Percentiles rank a stretch among this genome's conserved stretches.
Evolutionary conservation across 1,140 invertebrate genomes (phyloP).

Genomic region (Sycophila sp.): DNA sequence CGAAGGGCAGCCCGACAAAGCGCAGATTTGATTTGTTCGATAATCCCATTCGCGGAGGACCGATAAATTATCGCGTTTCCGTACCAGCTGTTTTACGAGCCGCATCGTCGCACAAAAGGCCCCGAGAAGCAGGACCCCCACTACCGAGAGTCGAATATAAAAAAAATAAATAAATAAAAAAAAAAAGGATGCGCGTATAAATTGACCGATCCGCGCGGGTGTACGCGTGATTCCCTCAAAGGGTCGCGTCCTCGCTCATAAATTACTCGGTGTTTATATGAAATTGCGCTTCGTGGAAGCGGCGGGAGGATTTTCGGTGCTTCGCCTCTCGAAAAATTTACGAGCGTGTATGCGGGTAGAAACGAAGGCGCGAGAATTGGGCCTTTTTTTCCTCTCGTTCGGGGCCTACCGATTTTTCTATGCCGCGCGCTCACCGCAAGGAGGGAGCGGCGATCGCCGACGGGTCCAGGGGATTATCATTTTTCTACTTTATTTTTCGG

Average conservation of each 20-base stretch:
- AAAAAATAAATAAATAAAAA: not conserved
- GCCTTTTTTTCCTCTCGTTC: no score
- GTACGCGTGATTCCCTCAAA: slow-evolving; percentile 1
- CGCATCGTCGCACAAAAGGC: not conserved
- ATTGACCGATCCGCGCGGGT: slow-evolving; percentile 1
- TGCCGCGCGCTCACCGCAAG: not conserved
- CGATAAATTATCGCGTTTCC: slow-evolving; percentile 26
- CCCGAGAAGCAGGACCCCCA: not conserved
- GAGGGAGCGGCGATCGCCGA: not conserved
- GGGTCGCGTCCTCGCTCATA: slow-evolving; percentile 32
- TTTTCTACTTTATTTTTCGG: no score
- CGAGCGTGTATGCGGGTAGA: no score
- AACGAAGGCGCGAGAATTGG: no score
- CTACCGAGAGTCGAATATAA: not conserved
- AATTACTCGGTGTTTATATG: slow-evolving; percentile 44
- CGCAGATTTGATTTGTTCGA: slow-evolving; percentile 20
- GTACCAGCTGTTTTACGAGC: not conserved
- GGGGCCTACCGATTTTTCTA: slow-evolving; percentile 23
- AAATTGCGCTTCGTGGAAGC: slow-evolving; percentile 46
- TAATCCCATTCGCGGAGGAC: not conserved
- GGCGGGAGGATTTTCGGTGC: slow-evolving; percentile 18
- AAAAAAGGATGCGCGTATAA: not conserved
- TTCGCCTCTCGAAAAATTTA: slow-evolving; percentile 29
- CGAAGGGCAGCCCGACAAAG: not conserved
- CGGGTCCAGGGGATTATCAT: slow-evolving; percentile 11